Evolutionary conservation across 2,888 invertebrate genomes (phyloP).

Genomic region (Lamellibrachia columna): DNA sequence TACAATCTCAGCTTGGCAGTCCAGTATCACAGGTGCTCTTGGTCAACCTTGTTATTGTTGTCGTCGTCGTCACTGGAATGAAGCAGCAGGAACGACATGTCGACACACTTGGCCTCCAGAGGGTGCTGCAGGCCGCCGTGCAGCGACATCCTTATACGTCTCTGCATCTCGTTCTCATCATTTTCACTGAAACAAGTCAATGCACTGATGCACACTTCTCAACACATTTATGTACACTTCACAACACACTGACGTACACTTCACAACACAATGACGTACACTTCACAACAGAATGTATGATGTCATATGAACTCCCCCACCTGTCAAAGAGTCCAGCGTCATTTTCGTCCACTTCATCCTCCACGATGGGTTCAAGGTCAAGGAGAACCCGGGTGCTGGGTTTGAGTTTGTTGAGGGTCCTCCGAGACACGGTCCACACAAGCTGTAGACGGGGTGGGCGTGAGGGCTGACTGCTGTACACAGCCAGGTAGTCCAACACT

Average conservation of each 20-base stretch:
- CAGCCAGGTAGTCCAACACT: slow-evolving; percentile 37
- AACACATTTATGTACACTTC: background rate
- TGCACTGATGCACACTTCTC: background rate
- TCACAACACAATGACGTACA: background rate
- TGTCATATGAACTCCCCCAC: slow-evolving; percentile 21
- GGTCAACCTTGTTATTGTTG: background rate
- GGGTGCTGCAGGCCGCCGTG: slow-evolving; percentile 11
- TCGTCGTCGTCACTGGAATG: background rate
- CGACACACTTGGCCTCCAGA: background rate
- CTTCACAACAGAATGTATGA: background rate
- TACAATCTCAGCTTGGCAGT: slow-evolving; percentile 16
- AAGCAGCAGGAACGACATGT: slow-evolving; percentile 3
- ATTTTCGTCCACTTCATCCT: slow-evolving; percentile 41
- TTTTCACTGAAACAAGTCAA: background rate
- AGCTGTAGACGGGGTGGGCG: slow-evolving; percentile 41
- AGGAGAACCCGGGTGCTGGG: slow-evolving; percentile 39
- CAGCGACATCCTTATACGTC: background rate
- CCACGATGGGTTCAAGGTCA: slow-evolving; percentile 44
- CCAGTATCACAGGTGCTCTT: background rate
- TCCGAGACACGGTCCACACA: slow-evolving; percentile 41
- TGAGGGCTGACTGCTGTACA: slow-evolving; percentile 38
- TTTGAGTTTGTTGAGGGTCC: slow-evolving; percentile 43
- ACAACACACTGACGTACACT: background rate
- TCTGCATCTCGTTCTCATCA: background rate
- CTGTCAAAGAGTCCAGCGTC: slow-evolving; percentile 44